Base-by-base conservation (phyloP, 2,888 invertebrate species). In the Orthosia cruda region DNA sequence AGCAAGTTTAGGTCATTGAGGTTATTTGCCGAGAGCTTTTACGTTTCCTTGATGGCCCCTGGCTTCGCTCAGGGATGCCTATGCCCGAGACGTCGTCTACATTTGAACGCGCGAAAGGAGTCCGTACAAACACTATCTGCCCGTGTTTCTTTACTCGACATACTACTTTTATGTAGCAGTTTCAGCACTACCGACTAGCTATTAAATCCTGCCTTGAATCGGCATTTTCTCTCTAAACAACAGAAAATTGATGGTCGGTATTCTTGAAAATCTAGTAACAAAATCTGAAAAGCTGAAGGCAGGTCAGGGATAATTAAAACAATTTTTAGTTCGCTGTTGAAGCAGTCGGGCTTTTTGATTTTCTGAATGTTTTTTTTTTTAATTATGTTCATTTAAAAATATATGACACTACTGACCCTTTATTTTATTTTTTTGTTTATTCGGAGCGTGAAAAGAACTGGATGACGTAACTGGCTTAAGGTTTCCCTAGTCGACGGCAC, bases 11-110 rank as follows among this genome's bases (percentile, higher is more conserved):
- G 87, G 81, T 87, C 89, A 89, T 91, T 89, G 90, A 91, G 89
- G 89, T 88, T 93, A 91, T 93, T 93, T 93, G 88, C 91, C 75
- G 81, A 91, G 90, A 90, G 91, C 90, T 85, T 88, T 90, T 89
- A 87, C 91, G 88, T 88, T 92, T 89, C 87, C 88, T 88, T 89
- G 88, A 89, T 89, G 84, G 89, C 91, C 91, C 81, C 84, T 89
- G 90, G 92, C 89, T 81, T 73, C 89, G 90, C 90, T 90, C 79
- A 86, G 89, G 90, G 91, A 91, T 86, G 88, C 89, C 83, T 83
- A 76, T 77, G 78, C 75, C 86, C 84, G 68, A 82, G 88, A 79
- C 71, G 81, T 82, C 72, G 84, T 84, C 85, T 84, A 83, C 87
- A 81, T 87, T 86, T 84, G 85, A 86, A 86, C 77, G 61, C 73